phyloP scores from a whole-genome alignment of 2,888 invertebrate species.

The Dorcus hopei region DNA sequence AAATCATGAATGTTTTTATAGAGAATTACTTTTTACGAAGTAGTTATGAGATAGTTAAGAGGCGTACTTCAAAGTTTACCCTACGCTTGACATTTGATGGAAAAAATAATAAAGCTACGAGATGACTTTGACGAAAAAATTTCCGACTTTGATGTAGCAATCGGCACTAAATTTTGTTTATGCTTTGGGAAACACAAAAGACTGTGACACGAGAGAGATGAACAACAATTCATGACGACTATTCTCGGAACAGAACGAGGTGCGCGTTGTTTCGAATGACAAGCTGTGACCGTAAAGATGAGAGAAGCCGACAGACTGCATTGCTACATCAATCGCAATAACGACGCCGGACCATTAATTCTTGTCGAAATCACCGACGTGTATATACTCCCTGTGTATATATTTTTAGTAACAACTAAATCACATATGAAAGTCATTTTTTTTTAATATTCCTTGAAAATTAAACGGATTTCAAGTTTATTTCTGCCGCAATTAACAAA shows the following conservation, averaged over 20 bases:
- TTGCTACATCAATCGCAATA: constrained; percentile 17
- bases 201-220: too few species aligned
- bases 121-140: too few species aligned
- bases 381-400: not conserved
- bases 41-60: too few species aligned
- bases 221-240: not conserved
- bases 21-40: too few species aligned
- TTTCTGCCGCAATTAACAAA: not conserved
- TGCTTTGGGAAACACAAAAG: too few species aligned
- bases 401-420: not conserved
- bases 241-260: constrained; percentile 13
- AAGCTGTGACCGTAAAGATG: constrained; percentile 19
- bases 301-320: constrained; percentile 18
- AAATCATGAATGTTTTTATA: too few species aligned
- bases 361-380: constrained; percentile 8
- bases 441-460: too few species aligned
- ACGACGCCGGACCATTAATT: constrained; percentile 15
- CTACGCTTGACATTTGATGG: too few species aligned
- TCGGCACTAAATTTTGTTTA: too few species aligned
- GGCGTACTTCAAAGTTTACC: too few species aligned
- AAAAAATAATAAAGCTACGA: too few species aligned
- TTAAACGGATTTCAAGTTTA: constrained; percentile 1
- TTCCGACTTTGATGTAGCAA: too few species aligned
- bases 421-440: not conserved
- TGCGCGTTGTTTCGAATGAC: constrained; percentile 17